Conservation (phyloP, 2,113 vertebrate genomes). For the Furnarius figulus region DNA sequence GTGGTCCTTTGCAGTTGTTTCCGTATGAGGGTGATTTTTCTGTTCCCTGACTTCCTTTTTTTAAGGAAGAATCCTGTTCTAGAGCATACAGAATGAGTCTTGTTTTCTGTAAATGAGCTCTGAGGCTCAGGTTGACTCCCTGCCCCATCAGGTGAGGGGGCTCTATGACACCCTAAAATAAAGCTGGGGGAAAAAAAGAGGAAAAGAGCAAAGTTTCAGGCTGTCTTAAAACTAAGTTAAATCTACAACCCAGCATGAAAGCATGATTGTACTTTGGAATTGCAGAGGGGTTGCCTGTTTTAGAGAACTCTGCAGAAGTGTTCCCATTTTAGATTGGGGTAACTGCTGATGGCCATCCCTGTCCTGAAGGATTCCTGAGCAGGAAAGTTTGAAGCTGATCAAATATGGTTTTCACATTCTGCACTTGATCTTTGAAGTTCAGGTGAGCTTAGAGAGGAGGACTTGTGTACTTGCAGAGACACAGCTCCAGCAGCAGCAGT, state of each 20-base stretch:
- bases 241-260: neutral
- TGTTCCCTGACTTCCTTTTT: neutral
- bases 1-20: neutral
- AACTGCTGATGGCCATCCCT: neutral
- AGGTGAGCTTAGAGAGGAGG: neutral
- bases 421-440: neutral
- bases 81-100: neutral
- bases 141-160: neutral
- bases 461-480: neutral
- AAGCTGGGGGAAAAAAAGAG: neutral
- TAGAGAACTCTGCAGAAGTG: neutral
- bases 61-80: neutral
- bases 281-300: neutral
- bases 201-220: neutral
- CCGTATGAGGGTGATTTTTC: neutral
- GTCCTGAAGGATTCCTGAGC: neutral
- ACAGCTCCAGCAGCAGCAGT: neutral
- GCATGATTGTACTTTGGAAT: neutral
- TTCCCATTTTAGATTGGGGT: neutral
- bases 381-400: neutral
- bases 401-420: neutral
- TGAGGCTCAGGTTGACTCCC: neutral
- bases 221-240: neutral
- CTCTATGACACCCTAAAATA: neutral
- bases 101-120: neutral